A percentile compares a stretch with the other conserved stretches of the same genome.
These are phyloP conservation scores for Aplidium turbinatum DNA, from an alignment of 23 tunicate species.

Conservation along the genomic window DNA sequence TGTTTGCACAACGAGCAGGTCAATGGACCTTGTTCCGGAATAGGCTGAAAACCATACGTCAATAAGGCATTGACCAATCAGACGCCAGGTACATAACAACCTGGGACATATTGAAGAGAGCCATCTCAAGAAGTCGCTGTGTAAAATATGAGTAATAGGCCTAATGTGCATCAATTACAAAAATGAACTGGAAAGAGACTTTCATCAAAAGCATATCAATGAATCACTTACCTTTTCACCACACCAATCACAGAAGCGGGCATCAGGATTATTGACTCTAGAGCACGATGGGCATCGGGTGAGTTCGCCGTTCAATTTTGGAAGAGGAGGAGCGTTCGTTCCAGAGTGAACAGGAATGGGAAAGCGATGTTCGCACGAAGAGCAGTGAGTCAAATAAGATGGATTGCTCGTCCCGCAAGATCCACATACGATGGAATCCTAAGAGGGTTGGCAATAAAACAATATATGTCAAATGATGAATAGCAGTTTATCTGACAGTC, in stretches of 20 bases:
- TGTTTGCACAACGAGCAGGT: constrained; percentile 84
- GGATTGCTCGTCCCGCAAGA: constrained; percentile 85
- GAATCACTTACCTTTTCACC: constrained; percentile 84
- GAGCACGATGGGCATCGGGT: constrained; percentile 77
- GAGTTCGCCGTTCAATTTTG: constrained; percentile 82
- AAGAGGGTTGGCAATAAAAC: no score
- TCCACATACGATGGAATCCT: constrained; percentile 85
- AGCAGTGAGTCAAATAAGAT: constrained; percentile 79
- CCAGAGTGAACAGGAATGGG: constrained; percentile 84
- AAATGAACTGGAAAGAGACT: no score
- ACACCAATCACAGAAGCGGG: constrained; percentile 98
- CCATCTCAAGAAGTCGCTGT: no score
- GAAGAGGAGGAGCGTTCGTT: constrained; percentile 81
- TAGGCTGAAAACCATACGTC: constrained; percentile 65
- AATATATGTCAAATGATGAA: no score
- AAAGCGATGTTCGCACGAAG: constrained; percentile 97
- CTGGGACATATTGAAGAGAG: no score
- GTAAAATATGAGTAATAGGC: no score
- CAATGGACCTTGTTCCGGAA: constrained; percentile 83
- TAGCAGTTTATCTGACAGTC: no score
- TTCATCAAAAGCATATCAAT: no score
- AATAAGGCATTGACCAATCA: no score
- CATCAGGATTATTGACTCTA: constrained; percentile 97
- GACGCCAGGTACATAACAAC: no score
- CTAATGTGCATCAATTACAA: no score